Evolutionary conservation across 2,888 invertebrate genomes (phyloP), one percentile per base, ranked within the genome.

Genomic region (Drosophila limbata): DNA sequence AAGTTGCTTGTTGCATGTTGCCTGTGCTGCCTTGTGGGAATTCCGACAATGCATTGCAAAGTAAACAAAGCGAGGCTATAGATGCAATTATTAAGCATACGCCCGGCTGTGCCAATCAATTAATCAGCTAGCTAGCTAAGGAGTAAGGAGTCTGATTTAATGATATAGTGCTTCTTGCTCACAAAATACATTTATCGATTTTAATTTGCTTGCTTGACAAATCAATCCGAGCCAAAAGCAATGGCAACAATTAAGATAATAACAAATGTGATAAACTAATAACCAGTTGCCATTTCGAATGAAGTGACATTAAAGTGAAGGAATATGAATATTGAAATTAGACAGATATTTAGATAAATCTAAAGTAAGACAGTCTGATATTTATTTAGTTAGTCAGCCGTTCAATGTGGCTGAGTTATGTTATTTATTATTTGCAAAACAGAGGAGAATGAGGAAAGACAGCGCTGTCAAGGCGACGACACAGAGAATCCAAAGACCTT

Each of bases 181-280:
- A 44, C 48, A 35, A 28, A 50, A 59, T 55, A 81, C 77, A 72
- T 65, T 64, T 66, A 72, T 85, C 59, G 56, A 81, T 79, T 75
- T 65, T 64, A 79, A 85, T 78, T 81, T 77, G 69, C 73, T 69
- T 62, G 61, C 47, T 80, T 76, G 76, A 72, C 68, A 80, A 73
- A 84, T 78, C 79, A 77, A 79, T 81, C 79, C 71, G 42, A 55
- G 40, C 39, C 19, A 55, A 31, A 48, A 61, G 25, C 42, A 48
- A 33, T 45, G 60, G 19, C 47, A 57, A 15, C 13, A 57, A n/a
- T 17, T n/a, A 37, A 10, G 37, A n/a, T n/a, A 11, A 21, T 15
- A 17, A 8, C 10, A 33, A 31, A 15, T 21, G 6, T 13, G 33
- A 10, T 31, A 17, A 40, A 5, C 40, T 40, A 40, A 17, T 1